phyloP scores from a whole-genome alignment of 1,140 invertebrate genomes.

The Sminthurides bifidus region DNA sequence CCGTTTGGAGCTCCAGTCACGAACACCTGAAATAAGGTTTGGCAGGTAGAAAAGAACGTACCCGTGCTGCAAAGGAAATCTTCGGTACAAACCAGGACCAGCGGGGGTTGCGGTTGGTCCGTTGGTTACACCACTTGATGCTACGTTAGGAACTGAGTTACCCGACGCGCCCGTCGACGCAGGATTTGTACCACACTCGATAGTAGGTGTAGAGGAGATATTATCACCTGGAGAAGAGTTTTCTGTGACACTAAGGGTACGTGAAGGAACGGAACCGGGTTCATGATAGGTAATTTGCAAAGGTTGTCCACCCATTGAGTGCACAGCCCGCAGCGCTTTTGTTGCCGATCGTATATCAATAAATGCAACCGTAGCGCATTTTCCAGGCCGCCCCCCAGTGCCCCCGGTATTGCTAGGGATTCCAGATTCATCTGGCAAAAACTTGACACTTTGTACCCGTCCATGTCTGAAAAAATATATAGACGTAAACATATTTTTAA shows the following conservation, averaged over 20 bases:
- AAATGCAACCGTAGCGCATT: conserved; percentile 78
- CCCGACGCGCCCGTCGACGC: conserved; percentile 12
- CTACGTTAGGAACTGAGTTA: conserved; percentile 5
- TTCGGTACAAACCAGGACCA: conserved; percentile 20
- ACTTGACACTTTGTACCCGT: conserved; percentile 89
- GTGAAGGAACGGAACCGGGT: conserved; percentile 56
- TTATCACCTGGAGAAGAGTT: not conserved
- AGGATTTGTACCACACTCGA: conserved; percentile 6
- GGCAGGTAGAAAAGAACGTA: conserved; percentile 17
- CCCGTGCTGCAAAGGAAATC: conserved; percentile 30
- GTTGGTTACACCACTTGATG: conserved; percentile 9
- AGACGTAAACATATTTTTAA: conserved; percentile 17
- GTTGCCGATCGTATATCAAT: conserved; percentile 93
- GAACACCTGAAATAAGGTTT: too few species aligned
- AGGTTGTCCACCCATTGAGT: conserved; percentile 58
- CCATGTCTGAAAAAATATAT: conserved; percentile 76
- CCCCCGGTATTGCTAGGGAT: conserved; percentile 37
- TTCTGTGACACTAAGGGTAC: conserved; percentile 1
- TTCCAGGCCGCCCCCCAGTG: conserved; percentile 45
- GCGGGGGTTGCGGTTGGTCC: conserved; percentile 10
- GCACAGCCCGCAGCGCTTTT: conserved; percentile 79
- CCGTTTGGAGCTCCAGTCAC: too few species aligned
- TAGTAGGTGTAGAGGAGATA: not conserved
- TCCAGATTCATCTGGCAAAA: conserved; percentile 51
- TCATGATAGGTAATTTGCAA: conserved; percentile 75